Conservation (phyloP, 1,140 invertebrate species). For the Eumeta japonica region DNA sequence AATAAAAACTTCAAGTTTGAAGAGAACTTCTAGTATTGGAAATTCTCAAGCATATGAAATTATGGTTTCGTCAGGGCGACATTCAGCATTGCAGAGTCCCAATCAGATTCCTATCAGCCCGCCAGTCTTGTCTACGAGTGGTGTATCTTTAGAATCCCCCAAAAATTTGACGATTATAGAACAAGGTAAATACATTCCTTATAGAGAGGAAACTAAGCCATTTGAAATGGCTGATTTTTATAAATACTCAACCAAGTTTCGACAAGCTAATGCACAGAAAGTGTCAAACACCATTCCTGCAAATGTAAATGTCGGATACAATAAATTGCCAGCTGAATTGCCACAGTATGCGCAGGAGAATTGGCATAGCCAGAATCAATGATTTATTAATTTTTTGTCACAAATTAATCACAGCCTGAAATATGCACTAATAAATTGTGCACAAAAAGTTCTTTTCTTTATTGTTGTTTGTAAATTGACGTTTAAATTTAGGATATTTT, state of each 20-base stretch:
- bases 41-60: constrained; percentile 46
- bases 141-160: constrained; percentile 69
- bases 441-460: too few species aligned
- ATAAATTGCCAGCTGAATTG: constrained; percentile 41
- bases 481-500: too few species aligned
- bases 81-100: constrained; percentile 45
- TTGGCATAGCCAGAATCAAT: constrained; percentile 38
- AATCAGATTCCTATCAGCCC: constrained; percentile 33
- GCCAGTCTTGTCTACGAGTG: constrained; percentile 38
- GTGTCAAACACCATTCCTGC: constrained; percentile 18
- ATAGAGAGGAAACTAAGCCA: constrained; percentile 90
- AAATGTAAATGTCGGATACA: constrained; percentile 26
- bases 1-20: constrained; percentile 41
- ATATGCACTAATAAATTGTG: too few species aligned
- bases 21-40: constrained; percentile 45
- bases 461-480: too few species aligned
- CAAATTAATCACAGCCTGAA: too few species aligned
- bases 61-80: constrained; percentile 41
- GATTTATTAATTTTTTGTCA: too few species aligned
- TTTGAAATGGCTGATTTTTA: constrained; percentile 98
- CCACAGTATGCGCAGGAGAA: constrained; percentile 37
- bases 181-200: constrained; percentile 85
- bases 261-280: constrained; percentile 59
- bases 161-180: constrained; percentile 82
- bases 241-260: constrained; percentile 92